Evolutionary conservation across 2,888 invertebrate species (phyloP), one percentile per base, ranked within the genome.

Genomic region (Tetragonula carbonaria): DNA sequence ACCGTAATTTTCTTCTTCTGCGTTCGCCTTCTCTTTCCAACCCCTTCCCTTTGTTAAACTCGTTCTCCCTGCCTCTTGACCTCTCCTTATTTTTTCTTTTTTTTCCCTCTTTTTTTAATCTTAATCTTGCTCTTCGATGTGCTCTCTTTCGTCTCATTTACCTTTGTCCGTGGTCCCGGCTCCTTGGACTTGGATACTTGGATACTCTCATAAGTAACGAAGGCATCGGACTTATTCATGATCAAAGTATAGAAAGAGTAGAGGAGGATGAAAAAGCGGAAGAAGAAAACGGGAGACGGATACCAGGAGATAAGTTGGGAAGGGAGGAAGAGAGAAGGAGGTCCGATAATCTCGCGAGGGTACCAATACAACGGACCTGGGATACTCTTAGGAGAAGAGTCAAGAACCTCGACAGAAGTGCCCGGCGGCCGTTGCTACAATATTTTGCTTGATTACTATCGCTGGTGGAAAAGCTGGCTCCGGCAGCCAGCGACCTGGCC

Each of bases 371-470:
- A 87, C 85, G 82, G 87, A 87, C 90, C 87, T 80, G 84, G 74
- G 84, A 88, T 82, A 84, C 82, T 80, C 86, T 50, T 16, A 16
- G 16, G 62, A 53, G 74, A 74, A 91, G 92, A 93, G 92, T 93
- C 93, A 92, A 93, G 92, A 92, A 92, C 91, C 91, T 90, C 85
- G 88, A 86, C 84, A 85, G 84, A 87, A 88, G 84, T 90, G 90
- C 92, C 90, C 80, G 90, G 8, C 90, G 91, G 92, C 91, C 91
- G 91, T 90, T 93, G 92, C 93, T 92, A 92, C 93, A 93, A 94
- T 93, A 93, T 93, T 94, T 94, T 93, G 93, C 92, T 93, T 92
- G 93, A 94, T 94, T 93, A 93, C 92, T 91, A 93, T 92, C 91
- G 91, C 90, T 88, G 92, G 92, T 88, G 92, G 92, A 91, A 93